phyloP scores from a whole-genome alignment of 1,140 invertebrate species.

The Thalassaphorura encarpata region DNA sequence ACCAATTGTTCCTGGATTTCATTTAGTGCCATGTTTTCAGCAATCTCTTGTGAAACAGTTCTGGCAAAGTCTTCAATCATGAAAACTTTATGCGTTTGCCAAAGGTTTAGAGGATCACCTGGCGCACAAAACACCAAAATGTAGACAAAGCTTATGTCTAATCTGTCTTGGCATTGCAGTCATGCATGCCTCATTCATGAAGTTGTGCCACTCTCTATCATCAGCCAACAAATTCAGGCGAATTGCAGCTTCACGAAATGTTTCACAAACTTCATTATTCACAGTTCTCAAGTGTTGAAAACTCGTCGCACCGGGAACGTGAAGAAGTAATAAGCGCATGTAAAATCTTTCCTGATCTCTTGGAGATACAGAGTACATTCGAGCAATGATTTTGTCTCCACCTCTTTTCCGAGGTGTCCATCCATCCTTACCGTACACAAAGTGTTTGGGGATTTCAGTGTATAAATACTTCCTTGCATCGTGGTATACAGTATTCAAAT shows the following conservation, averaged over 20 bases:
- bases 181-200: constrained; percentile 26
- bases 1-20: not conserved
- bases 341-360: constrained; percentile 33
- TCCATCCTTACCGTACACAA: constrained; percentile 20
- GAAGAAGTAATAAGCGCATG: constrained; percentile 39
- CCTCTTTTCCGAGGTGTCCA: constrained; percentile 10
- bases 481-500: not conserved
- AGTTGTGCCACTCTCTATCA: constrained; percentile 34
- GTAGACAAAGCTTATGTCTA: constrained; percentile 24
- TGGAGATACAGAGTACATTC: constrained; percentile 26
- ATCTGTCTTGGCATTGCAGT: constrained; percentile 21
- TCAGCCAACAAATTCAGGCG: constrained; percentile 34
- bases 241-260: constrained; percentile 36
- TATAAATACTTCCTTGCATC: constrained; percentile 30
- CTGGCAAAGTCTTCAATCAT: constrained; percentile 13
- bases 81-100: constrained; percentile 15
- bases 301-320: constrained; percentile 38
- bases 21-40: not conserved
- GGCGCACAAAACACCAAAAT: constrained; percentile 22
- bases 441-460: constrained; percentile 34
- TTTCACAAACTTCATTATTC: constrained; percentile 32
- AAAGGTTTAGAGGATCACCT: constrained; percentile 18
- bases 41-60: not conserved
- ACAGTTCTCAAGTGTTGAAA: constrained; percentile 38
- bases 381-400: not conserved